These are phyloP conservation scores for Stegodyphus dumicola DNA, from an alignment of 1,140 invertebrate genomes.

Conservation along the genomic window DNA sequence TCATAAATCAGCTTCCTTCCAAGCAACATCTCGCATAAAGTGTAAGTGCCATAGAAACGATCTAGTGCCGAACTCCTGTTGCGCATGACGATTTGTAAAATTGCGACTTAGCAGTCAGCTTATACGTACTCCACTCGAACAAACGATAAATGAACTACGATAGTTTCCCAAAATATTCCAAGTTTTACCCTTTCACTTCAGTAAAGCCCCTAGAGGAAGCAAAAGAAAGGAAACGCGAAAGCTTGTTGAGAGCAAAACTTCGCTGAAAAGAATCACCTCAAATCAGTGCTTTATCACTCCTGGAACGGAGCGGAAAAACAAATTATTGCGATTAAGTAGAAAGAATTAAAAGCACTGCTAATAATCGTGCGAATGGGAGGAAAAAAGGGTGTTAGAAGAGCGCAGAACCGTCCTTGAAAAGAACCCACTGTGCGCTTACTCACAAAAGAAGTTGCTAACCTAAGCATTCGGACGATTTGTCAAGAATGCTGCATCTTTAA, in stretches of 20 bases:
- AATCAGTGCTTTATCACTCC: slow-evolving; percentile 40
- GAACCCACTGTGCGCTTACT: slow-evolving; percentile 7
- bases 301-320: slow-evolving; percentile 38
- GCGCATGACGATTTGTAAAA: too few species aligned
- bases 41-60: too few species aligned
- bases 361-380: slow-evolving; percentile 35
- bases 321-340: slow-evolving; percentile 58
- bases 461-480: slow-evolving; percentile 43
- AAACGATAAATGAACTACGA: too few species aligned
- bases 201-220: slow-evolving; percentile 34
- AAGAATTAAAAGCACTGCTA: slow-evolving; percentile 42
- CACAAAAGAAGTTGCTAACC: slow-evolving; percentile 32
- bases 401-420: slow-evolving; percentile 17
- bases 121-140: too few species aligned
- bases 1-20: too few species aligned
- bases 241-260: too few species aligned
- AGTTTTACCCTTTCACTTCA: too few species aligned
- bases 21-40: too few species aligned
- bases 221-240: slow-evolving; percentile 4
- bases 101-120: too few species aligned
- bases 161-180: too few species aligned
- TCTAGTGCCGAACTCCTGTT: too few species aligned
- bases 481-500: slow-evolving; percentile 56
- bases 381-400: not conserved
- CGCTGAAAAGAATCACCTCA: not conserved